phyloP scores from a whole-genome alignment of 1,140 invertebrate genomes.

The Parapsyche elsis region DNA sequence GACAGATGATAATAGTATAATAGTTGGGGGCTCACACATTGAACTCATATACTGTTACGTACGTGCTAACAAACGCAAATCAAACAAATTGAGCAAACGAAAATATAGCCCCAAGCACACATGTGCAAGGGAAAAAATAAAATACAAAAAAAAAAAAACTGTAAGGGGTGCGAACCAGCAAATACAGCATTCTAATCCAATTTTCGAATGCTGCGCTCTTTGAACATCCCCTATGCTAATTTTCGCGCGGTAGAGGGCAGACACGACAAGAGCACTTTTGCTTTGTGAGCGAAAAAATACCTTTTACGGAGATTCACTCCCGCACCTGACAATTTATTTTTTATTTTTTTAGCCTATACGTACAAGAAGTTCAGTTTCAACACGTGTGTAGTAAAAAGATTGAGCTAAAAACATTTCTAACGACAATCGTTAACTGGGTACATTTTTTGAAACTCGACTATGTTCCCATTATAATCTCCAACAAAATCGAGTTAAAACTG shows the following conservation, averaged over 20 bases:
- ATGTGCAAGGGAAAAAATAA: background rate
- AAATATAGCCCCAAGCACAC: background rate
- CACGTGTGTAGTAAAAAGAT: too few species aligned
- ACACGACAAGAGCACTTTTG: constrained; percentile 16
- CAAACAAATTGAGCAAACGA: background rate
- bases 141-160: background rate
- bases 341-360: too few species aligned
- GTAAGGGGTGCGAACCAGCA: background rate
- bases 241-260: background rate
- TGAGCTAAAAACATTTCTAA: too few species aligned
- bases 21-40: too few species aligned
- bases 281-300: constrained; percentile 20
- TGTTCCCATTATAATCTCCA: too few species aligned
- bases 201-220: constrained; percentile 20
- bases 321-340: too few species aligned
- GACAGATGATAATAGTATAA: too few species aligned
- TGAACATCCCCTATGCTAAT: constrained; percentile 30
- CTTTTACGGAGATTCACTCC: background rate
- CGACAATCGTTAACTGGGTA: too few species aligned
- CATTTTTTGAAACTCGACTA: too few species aligned
- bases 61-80: background rate
- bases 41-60: background rate
- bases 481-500: too few species aligned
- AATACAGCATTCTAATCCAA: constrained; percentile 32
- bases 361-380: too few species aligned